A percentile compares a stretch with the other conserved stretches of the same genome.
phyloP scores from a whole-genome alignment of 2,113 vertebrate genomes.

The Mobula birostris region DNA sequence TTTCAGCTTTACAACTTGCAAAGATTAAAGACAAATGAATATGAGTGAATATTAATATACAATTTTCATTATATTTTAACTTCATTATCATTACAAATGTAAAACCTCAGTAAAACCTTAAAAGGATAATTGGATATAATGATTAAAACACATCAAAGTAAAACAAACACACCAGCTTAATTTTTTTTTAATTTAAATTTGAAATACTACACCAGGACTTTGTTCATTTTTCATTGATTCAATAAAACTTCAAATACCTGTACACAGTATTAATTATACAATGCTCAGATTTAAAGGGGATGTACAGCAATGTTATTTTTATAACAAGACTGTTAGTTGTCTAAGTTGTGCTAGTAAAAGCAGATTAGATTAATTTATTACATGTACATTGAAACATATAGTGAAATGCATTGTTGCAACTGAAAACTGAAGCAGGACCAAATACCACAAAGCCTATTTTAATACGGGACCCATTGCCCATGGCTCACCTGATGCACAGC shows the following conservation, averaged over 20 bases:
- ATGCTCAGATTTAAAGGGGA: background rate
- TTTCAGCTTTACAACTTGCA: constrained; percentile 9
- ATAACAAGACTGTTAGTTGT: too few species aligned
- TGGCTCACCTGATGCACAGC: too few species aligned
- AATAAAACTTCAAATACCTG: background rate
- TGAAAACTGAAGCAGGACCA: too few species aligned
- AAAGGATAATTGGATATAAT: background rate
- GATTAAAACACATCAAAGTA: constrained; percentile 5
- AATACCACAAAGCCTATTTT: too few species aligned
- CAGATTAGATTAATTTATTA: too few species aligned
- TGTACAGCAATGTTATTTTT: too few species aligned
- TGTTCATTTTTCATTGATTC: background rate
- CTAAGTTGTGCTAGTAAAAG: too few species aligned
- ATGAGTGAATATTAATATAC: background rate
- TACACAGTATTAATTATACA: background rate
- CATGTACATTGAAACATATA: too few species aligned
- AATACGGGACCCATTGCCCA: too few species aligned
- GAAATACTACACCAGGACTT: background rate
- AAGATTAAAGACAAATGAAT: constrained; percentile 18
- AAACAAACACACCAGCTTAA: background rate
- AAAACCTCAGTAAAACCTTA: background rate
- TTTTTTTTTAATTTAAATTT: background rate
- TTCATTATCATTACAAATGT: constrained; percentile 1
- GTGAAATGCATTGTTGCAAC: too few species aligned
- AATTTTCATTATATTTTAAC: background rate